Base-by-base conservation (phyloP, 2,797 vertebrate genomes). In the Sorex maritimensis region DNA sequence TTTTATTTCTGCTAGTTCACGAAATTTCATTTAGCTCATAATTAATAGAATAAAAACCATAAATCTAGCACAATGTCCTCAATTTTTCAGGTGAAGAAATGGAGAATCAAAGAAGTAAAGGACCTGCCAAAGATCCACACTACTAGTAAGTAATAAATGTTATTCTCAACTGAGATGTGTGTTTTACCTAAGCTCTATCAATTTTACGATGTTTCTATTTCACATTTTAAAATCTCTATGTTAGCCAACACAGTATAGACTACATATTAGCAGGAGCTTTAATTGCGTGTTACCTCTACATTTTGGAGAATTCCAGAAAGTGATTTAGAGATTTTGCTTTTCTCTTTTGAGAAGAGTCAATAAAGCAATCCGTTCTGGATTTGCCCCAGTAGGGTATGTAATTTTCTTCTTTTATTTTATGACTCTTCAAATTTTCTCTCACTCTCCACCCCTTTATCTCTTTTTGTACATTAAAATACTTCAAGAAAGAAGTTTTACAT, bases 21-120 rank as follows among this genome's bases (percentile, higher is more conserved):
- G 7, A 28, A 28, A 23, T 67, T 28, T 67, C 26, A 28, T 28
- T 67, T 67, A 67, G 19, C 7, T 67, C 19, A 67, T 67, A 13
- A 34, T 14, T 13, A 86, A 28, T 86, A 24, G 24, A 78, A n/a
- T 90, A 61, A 38, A 87, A 81, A 68, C 41, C 11, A 77, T 24
- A 3, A 21, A 65, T 88, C 30, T 93, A 95, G 73, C 73, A 49
- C 49, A 86, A 77, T 95, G 46, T 95, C 41, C 63, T 97, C 49
- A 90, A 83, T 95, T 95, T 96, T 95, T 14, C 93, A 97, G 95
- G 96, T 96, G 92, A 96, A 93, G 93, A 94, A 89, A 95, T 96
- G 95, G 90, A 94, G 92, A 94, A 14, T 85, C 81, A 65, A 92
- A 91, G 93, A 95, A 96, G 94, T 82, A 90, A 85, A 94, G 86